phyloP scores from a whole-genome alignment of 2,888 invertebrate genomes.

The Venustoraphidia nigricollis region DNA sequence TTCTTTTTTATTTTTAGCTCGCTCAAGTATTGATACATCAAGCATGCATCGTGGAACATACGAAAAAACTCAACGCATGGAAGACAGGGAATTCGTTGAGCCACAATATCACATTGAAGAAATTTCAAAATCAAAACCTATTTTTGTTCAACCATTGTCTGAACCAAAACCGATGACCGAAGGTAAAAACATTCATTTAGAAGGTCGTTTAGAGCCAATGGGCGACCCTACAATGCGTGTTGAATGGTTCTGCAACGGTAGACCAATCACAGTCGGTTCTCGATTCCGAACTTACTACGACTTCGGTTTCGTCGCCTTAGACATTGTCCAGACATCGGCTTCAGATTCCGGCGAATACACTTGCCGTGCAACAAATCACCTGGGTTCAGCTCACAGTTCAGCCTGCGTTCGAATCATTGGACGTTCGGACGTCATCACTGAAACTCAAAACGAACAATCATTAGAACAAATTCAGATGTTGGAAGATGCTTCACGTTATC shows the following conservation, averaged over 20 bases:
- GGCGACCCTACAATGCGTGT: slow-evolving; percentile 92
- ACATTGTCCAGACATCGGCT: slow-evolving; percentile 87
- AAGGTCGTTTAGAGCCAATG: slow-evolving; percentile 86
- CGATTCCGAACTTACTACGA: slow-evolving; percentile 92
- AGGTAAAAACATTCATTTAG: slow-evolving; percentile 80
- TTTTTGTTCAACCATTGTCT: slow-evolving; percentile 77
- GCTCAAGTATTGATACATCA: slow-evolving; percentile 76
- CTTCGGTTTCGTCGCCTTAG: slow-evolving; percentile 93
- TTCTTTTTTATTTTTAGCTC: slow-evolving; percentile 39
- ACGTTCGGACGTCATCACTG: slow-evolving; percentile 67
- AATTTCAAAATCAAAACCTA: slow-evolving; percentile 87
- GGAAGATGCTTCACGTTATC: slow-evolving; percentile 62
- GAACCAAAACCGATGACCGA: slow-evolving; percentile 76
- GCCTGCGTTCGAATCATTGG: slow-evolving; percentile 78
- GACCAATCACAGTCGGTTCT: slow-evolving; percentile 74
- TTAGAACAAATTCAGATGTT: slow-evolving; percentile 82
- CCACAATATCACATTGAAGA: slow-evolving; percentile 84
- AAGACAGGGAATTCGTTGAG: slow-evolving; percentile 71
- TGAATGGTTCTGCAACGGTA: slow-evolving; percentile 92
- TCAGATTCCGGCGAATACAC: slow-evolving; percentile 93
- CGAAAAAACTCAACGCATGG: slow-evolving; percentile 77
- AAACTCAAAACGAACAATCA: slow-evolving; percentile 84
- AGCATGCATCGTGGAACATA: slow-evolving; percentile 77
- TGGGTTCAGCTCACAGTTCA: slow-evolving; percentile 84
- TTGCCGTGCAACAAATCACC: slow-evolving; percentile 80